A percentile compares a stretch with the other conserved stretches of the same genome.
These are phyloP conservation scores for Poeciliopsis gracilis DNA, from an alignment of 2,797 vertebrate species.

Conservation along the genomic window DNA sequence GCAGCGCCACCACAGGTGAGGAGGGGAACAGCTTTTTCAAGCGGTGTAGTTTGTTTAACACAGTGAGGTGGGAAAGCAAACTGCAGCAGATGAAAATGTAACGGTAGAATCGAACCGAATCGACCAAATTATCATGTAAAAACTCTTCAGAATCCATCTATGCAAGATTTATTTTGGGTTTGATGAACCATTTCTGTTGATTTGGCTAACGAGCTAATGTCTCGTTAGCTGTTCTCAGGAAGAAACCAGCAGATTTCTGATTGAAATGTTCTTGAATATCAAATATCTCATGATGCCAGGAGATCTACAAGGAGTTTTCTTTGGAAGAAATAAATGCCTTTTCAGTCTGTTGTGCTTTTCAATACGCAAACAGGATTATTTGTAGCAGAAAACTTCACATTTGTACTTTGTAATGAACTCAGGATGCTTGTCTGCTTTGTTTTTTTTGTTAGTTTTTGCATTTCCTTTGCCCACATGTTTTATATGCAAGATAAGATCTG, in stretches of 20 bases:
- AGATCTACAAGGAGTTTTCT: not conserved
- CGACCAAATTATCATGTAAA: too few relatives aligned
- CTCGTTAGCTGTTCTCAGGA: not conserved
- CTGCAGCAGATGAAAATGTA: too few relatives aligned
- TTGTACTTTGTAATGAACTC: not conserved
- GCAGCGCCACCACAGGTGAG: too few relatives aligned
- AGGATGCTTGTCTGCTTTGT: not conserved
- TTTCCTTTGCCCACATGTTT: not conserved
- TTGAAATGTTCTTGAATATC: not conserved
- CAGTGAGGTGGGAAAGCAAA: too few relatives aligned
- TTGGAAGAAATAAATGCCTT: not conserved
- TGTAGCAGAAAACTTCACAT: not conserved
- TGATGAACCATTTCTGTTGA: not conserved
- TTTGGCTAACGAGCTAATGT: not conserved
- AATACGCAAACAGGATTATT: not conserved
- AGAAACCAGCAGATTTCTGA: not conserved
- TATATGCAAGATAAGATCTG: not conserved
- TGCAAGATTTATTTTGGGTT: not conserved
- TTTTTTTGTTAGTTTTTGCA: not conserved
- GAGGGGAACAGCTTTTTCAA: too few relatives aligned
- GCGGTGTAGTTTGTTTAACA: too few relatives aligned
- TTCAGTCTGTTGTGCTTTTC: not conserved
- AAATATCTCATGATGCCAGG: not conserved
- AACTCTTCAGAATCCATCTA: not conserved
- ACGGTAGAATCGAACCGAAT: too few relatives aligned